Evolutionary conservation across 1,140 invertebrate species (phyloP).

Genomic region (Drosophila simulans): DNA sequence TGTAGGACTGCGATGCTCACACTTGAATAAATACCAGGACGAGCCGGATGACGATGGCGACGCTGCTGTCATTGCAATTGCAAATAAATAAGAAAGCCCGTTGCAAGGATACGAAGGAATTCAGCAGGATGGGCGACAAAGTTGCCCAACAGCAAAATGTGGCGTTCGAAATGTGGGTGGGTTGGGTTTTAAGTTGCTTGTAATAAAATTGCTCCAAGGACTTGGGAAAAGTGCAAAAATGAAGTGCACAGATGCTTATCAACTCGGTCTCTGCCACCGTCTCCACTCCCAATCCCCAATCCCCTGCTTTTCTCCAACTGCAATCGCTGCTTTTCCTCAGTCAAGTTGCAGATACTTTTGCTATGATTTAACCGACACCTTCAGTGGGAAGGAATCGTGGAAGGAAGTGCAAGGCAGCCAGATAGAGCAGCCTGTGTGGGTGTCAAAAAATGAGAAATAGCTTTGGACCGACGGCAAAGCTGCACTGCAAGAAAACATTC

Average conservation of each 20-base stretch:
- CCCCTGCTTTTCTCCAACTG: constrained; percentile 5
- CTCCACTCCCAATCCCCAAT: background rate
- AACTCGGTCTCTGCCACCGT: constrained; percentile 19
- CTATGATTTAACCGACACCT: constrained; percentile 65
- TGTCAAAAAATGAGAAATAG: constrained; percentile 51
- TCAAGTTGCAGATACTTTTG: constrained; percentile 54
- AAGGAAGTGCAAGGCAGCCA: background rate
- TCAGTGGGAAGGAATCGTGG: background rate
- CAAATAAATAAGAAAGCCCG: constrained; percentile 76
- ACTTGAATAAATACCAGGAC: constrained; percentile 76
- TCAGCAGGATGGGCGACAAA: constrained; percentile 56
- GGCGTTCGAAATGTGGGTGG: background rate
- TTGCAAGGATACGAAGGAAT: constrained; percentile 41
- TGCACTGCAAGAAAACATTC: constrained; percentile 17
- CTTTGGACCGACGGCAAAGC: constrained; percentile 16
- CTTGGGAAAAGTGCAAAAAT: constrained; percentile 77
- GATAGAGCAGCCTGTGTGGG: constrained; percentile 14
- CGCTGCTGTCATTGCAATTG: constrained; percentile 75
- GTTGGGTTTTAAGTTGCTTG: constrained; percentile 75
- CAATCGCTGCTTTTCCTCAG: constrained; percentile 24
- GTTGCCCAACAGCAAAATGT: constrained; percentile 40
- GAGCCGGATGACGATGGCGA: constrained; percentile 67
- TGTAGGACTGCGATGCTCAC: constrained; percentile 59
- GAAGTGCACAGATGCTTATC: constrained; percentile 82
- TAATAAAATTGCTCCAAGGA: constrained; percentile 74